Evolutionary conservation across 1,140 invertebrate species (phyloP).

Genomic region (Luehdorfia chinensis): DNA sequence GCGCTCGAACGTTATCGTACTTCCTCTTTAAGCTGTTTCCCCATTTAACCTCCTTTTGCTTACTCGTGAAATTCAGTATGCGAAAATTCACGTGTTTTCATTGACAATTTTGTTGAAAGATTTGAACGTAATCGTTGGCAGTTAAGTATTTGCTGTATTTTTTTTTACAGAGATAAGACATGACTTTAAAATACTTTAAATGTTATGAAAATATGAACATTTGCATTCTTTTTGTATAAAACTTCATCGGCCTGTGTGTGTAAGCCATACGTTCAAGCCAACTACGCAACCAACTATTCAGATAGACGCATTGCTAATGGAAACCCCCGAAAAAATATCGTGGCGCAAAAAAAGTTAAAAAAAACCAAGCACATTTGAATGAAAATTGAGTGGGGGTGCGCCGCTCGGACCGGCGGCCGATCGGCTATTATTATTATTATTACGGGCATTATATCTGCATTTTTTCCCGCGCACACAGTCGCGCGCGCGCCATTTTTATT

Average conservation of each 20-base stretch:
- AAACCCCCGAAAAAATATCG: constrained; percentile 71
- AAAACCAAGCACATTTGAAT: constrained; percentile 71
- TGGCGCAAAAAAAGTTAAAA: constrained; percentile 63
- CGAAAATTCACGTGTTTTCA: constrained; percentile 15
- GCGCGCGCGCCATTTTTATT: constrained; percentile 61
- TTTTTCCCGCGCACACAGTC: constrained; percentile 68
- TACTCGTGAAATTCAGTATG: constrained; percentile 12
- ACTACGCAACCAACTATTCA: constrained; percentile 43
- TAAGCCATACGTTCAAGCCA: constrained; percentile 24
- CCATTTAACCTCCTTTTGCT: constrained; percentile 12
- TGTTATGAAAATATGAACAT: too few relatives aligned
- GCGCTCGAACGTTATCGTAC: constrained; percentile 2
- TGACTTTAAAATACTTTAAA: too few relatives aligned
- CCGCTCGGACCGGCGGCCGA: constrained; percentile 51
- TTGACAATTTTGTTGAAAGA: constrained; percentile 1
- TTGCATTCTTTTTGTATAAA: constrained; percentile 13
- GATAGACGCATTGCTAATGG: constrained; percentile 65
- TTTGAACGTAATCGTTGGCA: too few relatives aligned
- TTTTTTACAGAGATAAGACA: too few relatives aligned
- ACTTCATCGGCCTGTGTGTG: constrained; percentile 19
- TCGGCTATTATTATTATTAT: constrained; percentile 76
- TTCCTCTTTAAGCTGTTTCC: constrained; percentile 14
- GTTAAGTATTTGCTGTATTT: too few relatives aligned
- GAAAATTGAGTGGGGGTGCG: constrained; percentile 69
- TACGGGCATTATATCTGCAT: constrained; percentile 75